Evolutionary conservation across 2,113 vertebrate species (phyloP).

Genomic region (Cardinalis cardinalis): DNA sequence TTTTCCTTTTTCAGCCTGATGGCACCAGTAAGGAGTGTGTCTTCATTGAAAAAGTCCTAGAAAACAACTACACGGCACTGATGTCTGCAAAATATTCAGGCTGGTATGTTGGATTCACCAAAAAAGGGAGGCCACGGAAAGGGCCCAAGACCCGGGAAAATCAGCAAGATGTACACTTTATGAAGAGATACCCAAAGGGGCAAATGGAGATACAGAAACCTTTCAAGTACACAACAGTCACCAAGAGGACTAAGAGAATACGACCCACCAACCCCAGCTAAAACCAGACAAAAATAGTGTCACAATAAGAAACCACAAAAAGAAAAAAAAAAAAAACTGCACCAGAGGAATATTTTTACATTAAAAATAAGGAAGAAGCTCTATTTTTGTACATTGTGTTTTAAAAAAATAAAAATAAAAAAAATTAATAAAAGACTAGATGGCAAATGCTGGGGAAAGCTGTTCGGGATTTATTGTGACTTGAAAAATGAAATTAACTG

Average conservation of each 20-base stretch:
- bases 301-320: constrained; percentile 63
- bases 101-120: constrained; percentile 89
- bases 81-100: constrained; percentile 84
- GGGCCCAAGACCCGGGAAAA: constrained; percentile 85
- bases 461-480: constrained; percentile 73
- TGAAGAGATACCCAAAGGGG: constrained; percentile 87
- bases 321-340: constrained; percentile 66
- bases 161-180: constrained; percentile 88
- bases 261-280: constrained; percentile 80
- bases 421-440: constrained; percentile 73
- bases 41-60: constrained; percentile 86
- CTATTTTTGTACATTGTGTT: constrained; percentile 87
- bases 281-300: constrained; percentile 32
- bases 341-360: constrained; percentile 86
- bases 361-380: constrained; percentile 83
- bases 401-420: constrained; percentile 70
- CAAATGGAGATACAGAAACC: constrained; percentile 82
- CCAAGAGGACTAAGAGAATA: constrained; percentile 83
- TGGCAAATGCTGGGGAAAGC: constrained; percentile 71
- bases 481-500: constrained; percentile 73
- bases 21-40: constrained; percentile 84
- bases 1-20: constrained; percentile 69
- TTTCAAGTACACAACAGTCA: constrained; percentile 87
- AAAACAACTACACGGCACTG: constrained; percentile 87
- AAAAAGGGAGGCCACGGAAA: constrained; percentile 83